These are phyloP conservation scores for Hypena proboscidalis DNA, from an alignment of 2,888 invertebrate genomes.

Conservation along the genomic window DNA sequence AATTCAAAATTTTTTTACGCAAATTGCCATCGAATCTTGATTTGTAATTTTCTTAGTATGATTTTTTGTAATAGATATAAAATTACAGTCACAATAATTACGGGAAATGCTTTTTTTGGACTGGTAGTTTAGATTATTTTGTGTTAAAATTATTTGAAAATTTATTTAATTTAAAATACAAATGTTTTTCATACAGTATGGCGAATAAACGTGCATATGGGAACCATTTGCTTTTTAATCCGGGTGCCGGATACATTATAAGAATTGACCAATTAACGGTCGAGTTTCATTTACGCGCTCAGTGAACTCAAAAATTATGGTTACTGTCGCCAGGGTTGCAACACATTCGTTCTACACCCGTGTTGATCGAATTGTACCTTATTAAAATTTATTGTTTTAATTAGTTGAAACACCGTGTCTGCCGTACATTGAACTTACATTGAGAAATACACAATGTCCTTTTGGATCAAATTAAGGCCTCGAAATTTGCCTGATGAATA, in stretches of 20 bases:
- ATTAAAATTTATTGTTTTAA: slow-evolving; percentile 39
- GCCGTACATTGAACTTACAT: slow-evolving; percentile 8
- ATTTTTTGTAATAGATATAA: too few species aligned
- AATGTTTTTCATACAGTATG: too few species aligned
- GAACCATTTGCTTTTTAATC: not conserved
- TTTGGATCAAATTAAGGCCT: slow-evolving; percentile 9
- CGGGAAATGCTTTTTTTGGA: too few species aligned
- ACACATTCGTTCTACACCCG: slow-evolving; percentile 18
- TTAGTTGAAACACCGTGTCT: slow-evolving; percentile 22
- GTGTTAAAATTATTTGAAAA: too few species aligned
- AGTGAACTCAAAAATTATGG: slow-evolving; percentile 17
- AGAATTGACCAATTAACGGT: slow-evolving; percentile 11
- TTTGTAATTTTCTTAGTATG: too few species aligned
- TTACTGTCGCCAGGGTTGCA: slow-evolving; percentile 15
- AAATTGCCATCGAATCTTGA: too few species aligned
- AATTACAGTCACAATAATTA: too few species aligned
- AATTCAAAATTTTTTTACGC: too few species aligned
- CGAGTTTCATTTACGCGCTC: slow-evolving; percentile 8
- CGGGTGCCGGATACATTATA: not conserved
- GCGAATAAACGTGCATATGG: too few species aligned
- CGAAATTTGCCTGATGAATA: slow-evolving; percentile 1
- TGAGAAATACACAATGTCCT: not conserved
- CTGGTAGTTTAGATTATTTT: too few species aligned
- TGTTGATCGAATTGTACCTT: slow-evolving; percentile 23
- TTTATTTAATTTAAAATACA: too few species aligned